Percentiles rank a stretch among this genome's conserved stretches.
phyloP scores from a whole-genome alignment of 2,888 invertebrate genomes.

The Megalurothrips usitatus region DNA sequence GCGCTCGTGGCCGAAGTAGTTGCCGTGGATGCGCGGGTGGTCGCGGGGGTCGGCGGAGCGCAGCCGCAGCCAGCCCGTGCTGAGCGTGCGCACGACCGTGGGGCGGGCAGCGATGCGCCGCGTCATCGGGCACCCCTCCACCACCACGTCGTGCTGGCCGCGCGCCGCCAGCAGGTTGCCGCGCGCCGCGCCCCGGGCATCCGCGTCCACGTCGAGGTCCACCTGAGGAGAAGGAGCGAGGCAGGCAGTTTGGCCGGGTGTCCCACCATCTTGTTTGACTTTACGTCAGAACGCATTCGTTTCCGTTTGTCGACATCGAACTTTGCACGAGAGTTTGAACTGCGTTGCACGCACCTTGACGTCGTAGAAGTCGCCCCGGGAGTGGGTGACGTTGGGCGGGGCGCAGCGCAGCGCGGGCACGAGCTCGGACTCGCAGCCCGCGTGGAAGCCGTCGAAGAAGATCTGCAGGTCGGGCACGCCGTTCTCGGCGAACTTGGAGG shows the following conservation, averaged over 20 bases:
- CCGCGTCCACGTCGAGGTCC: neutral
- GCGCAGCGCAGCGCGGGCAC: conserved; percentile 41
- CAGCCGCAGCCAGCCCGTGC: conserved; percentile 44
- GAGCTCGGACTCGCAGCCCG: conserved; percentile 40
- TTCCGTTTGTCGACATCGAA: too few species aligned
- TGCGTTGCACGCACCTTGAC: neutral
- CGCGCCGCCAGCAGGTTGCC: neutral
- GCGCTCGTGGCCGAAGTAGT: conserved; percentile 48
- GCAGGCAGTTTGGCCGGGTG: neutral
- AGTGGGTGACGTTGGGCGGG: conserved; percentile 34
- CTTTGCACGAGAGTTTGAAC: too few species aligned
- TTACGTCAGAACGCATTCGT: neutral
- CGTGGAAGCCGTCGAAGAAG: conserved; percentile 48
- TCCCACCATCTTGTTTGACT: neutral
- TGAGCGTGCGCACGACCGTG: conserved; percentile 45
- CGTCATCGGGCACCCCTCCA: conserved; percentile 30
- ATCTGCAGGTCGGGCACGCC: conserved; percentile 47
- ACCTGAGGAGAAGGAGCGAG: neutral
- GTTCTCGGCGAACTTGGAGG: conserved; percentile 43
- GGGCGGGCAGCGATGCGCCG: conserved; percentile 37
- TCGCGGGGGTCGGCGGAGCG: conserved; percentile 48
- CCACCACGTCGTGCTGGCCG: conserved; percentile 15
- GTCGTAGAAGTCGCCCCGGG: neutral
- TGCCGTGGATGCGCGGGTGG: conserved; percentile 51
- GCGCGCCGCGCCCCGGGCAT: neutral